Evolutionary conservation across 2,888 invertebrate genomes (phyloP), one percentile per base, ranked within the genome.

Genomic region (Caenorhabditis panamensis): DNA sequence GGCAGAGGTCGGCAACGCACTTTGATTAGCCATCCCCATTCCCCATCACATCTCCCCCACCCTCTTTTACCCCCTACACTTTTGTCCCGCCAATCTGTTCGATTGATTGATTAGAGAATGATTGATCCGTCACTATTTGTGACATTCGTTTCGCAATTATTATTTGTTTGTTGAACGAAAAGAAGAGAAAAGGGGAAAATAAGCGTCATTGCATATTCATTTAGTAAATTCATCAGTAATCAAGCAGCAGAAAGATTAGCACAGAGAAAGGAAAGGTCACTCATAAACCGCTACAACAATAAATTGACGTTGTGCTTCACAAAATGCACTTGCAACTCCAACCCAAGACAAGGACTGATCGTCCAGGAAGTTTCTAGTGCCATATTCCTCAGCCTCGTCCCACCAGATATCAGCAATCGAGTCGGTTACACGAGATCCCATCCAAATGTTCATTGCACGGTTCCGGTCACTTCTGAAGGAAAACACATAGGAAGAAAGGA

Each of bases 401-500:
- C 81, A 84, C 84, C 84, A 84, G 20, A 59, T 62, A 51, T 82
- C 82, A 9, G 82, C 84, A 36, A 84, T 80, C 0, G 73, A 61
- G n/a, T 67, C 71, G 11, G 72, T 71, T 2, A 84, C 82, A 5
- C 75, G 68, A 13, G 59, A 47, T 1, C 84, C 84, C 71, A 79
- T 82, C 84, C 84, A 84, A 18, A 84, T 78, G 49, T 79, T 82
- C 84, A 84, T 84, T 20, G 31, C 24, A 8, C 77, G 72, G 13
- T 37, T 49, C 0, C 49, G 51, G 26, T 82, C 82, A 22, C 73
- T 77, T 82, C 82, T 82, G 64, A 20, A 47, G n/a, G n/a, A n/a
- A n/a, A n/a, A n/a, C n/a, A n/a, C n/a, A n/a, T n/a, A n/a, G n/a
- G n/a, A n/a, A n/a, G n/a, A n/a, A n/a, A n/a, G n/a, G n/a, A n/a